Evolutionary conservation across 2,113 vertebrate species (phyloP), one percentile per base, ranked within the genome.

Genomic region (Corythoichthys haematopterus): DNA sequence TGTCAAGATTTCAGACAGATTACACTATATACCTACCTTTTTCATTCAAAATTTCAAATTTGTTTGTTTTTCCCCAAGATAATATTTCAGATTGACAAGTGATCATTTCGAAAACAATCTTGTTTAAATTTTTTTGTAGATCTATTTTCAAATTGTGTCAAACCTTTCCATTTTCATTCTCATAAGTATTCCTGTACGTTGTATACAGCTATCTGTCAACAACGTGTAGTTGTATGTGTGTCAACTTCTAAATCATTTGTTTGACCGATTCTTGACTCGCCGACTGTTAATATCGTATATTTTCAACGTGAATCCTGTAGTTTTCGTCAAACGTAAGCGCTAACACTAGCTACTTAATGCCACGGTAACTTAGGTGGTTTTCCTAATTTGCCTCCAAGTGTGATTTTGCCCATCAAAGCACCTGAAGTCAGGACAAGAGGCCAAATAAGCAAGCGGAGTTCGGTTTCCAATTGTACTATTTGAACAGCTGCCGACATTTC

Each of bases 351-450:
- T 33, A 8, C 43, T 11, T n/a, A 55, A 20, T 28, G 43, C 38
- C 37, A 47, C 20, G 15, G 16, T 36, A 73, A 64, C n/a, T 35
- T 50, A 56, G 46, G 36, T 62, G 57, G 80, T 69, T 85, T 80
- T 71, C 76, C 64, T 63, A 56, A 47, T 59, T 47, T 71, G 20
- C 60, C 74, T 77, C 64, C 43, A 65, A 37, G 68, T 63, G 43
- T 69, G 69, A 62, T 62, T 66, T 43, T 60, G 52, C 51, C 65
- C 64, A 20, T 13, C 40, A 33, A 2, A 11, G 43, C 1, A 61
- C 48, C 70, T 68, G 51, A 2, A 33, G 62, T 59, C 59, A 6
- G 53, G 20, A 40, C 53, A 38, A 35, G 36, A 69, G 37, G 28
- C 33, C 35, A n/a, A 2, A 20, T 45, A 45, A 40, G 16, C n/a